These are phyloP conservation scores for Phortica variegata DNA, from an alignment of 1,140 invertebrate genomes.

Conservation along the genomic window DNA sequence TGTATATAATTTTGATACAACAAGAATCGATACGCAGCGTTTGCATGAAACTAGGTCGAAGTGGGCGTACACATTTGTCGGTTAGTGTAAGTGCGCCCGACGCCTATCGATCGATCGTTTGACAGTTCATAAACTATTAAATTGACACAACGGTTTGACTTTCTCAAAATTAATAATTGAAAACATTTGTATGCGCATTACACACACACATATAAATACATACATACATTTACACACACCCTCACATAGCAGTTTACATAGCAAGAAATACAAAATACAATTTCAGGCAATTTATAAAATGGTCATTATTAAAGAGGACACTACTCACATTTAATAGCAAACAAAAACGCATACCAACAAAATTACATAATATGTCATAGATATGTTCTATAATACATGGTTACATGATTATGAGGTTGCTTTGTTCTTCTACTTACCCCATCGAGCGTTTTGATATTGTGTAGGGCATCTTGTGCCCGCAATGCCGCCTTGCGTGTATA, in stretches of 20 bases:
- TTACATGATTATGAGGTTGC: no score
- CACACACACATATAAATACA: constrained; percentile 4
- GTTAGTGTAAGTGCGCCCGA: no score
- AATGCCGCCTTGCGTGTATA: constrained; percentile 95
- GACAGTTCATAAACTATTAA: no score
- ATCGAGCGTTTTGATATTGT: constrained; percentile 96
- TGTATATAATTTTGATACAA: no score
- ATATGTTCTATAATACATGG: no score
- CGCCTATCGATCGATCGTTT: constrained; percentile 34
- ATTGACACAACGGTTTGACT: constrained; percentile 36
- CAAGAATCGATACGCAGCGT: no score
- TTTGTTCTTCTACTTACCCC: constrained; percentile 94
- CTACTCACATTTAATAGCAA: constrained; percentile 32
- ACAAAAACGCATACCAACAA: no score
- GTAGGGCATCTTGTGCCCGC: constrained; percentile 96
- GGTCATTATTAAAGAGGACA: constrained; percentile 31
- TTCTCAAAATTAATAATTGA: constrained; percentile 50
- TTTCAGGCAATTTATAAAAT: no score
- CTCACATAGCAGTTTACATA: no score
- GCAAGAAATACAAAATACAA: no score
- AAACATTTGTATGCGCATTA: constrained; percentile 12
- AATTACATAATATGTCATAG: no score
- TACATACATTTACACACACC: constrained; percentile 1
- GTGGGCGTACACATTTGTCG: no score
- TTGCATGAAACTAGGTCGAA: constrained; percentile 44